Evolutionary conservation across 2,888 invertebrate genomes (phyloP), one percentile per base, ranked within the genome.

Genomic region (Monopis laevigella): DNA sequence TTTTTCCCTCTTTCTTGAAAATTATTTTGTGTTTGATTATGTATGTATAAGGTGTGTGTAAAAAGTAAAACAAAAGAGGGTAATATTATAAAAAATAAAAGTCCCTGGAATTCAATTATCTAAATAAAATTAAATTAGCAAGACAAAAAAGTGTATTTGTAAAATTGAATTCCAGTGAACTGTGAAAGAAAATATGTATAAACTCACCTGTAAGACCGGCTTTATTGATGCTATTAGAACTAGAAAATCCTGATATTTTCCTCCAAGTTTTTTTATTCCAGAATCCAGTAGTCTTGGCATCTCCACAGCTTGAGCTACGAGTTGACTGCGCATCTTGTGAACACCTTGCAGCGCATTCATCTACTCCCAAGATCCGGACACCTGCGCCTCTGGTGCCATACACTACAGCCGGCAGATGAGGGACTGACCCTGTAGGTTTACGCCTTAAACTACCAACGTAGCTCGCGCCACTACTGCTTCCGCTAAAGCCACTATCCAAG

Each of bases 401-500:
- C 18, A 74, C 73, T 39, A 80, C 80, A 6, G 74, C 82, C 52
- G 73, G 85, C 46, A 80, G 62, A 48, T 80, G 80, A 21, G 85
- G 58, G 54, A 74, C 80, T 28, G 80, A 80, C 21, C 80, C 80
- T 13, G 80, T 73, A 12, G 80, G 77, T 54, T 83, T 82, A 45
- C 83, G 80, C 43, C 88, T 81, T 50, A 88, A 71, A 60, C 88
- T 88, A 44, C 88, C 88, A 7, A 87, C 88, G 67, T 90, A 90
- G 72, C 90, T 91, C 50, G 90, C 90, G 52, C 90, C 90, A 67
- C 89, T 90, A 59, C 89, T 90, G 69, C 90, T 90, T 53, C 90
- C 90, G 70, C 91, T 90, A 67, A 91, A 91, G 40, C 91, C 91
- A 65, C 90, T 90, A 69, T 92, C 92, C 59, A 90, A 81, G 66